A percentile compares a stretch with the other conserved stretches of the same genome.
phyloP scores from a whole-genome alignment of 2,797 vertebrate genomes.

The Clamator glandarius region DNA sequence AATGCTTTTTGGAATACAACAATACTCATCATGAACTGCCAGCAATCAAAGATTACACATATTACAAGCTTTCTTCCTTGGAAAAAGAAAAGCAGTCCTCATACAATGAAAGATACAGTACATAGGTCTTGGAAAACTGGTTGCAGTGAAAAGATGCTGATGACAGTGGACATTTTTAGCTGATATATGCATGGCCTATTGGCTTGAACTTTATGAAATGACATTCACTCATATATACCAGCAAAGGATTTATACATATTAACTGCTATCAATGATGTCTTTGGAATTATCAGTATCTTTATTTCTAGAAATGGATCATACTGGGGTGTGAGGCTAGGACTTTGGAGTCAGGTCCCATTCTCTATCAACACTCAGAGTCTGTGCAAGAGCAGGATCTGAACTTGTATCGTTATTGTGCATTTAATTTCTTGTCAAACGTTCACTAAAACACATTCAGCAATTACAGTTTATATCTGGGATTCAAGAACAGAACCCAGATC shows the following conservation, averaged over 20 bases:
- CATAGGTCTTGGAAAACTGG: background rate
- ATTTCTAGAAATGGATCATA: background rate
- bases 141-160: background rate
- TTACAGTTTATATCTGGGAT: background rate
- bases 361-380: background rate
- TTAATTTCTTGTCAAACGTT: background rate
- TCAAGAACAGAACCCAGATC: background rate
- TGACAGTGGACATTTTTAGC: background rate
- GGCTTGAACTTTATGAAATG: background rate
- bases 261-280: background rate
- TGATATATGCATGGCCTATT: background rate
- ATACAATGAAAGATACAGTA: background rate
- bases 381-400: background rate
- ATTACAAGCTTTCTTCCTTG: background rate
- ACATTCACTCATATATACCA: background rate
- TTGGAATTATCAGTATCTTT: background rate
- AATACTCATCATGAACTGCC: background rate
- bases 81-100: background rate
- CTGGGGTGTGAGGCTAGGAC: background rate
- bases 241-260: background rate
- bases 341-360: background rate
- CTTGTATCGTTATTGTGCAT: background rate
- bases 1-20: background rate
- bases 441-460: background rate
- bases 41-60: conserved; percentile 3